These are phyloP conservation scores for Xiphias gladius DNA, from an alignment of 2,113 vertebrate species.

Conservation along the genomic window DNA sequence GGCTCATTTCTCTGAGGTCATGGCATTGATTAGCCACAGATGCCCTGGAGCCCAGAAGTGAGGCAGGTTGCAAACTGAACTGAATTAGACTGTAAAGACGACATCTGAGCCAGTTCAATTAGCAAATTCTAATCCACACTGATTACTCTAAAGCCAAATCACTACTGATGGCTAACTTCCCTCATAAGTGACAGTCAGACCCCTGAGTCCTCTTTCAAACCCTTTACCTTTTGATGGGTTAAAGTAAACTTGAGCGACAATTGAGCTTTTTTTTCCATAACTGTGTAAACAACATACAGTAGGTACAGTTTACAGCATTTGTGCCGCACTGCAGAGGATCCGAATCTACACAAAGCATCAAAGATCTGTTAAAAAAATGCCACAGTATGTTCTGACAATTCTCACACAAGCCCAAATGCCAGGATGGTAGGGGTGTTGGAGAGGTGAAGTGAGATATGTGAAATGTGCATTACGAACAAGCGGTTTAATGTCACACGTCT, in stretches of 20 bases:
- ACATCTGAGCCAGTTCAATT: conserved; percentile 75
- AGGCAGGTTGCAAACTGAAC: conserved; percentile 76
- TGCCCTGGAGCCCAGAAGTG: conserved; percentile 64
- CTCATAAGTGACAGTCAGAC: conserved; percentile 52
- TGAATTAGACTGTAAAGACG: conserved; percentile 70
- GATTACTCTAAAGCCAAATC: conserved; percentile 62
- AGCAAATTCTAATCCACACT: conserved; percentile 72
- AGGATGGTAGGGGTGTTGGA: not conserved
- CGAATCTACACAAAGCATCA: not conserved
- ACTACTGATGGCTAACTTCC: conserved; percentile 48
- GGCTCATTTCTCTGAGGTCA: conserved; percentile 75
- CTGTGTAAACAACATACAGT: not conserved
- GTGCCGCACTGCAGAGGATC: not conserved
- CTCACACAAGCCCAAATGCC: not conserved
- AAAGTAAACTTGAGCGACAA: not conserved
- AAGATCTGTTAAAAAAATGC: not conserved
- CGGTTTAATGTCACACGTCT: conserved; percentile 15
- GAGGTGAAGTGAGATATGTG: not conserved
- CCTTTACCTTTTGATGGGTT: not conserved
- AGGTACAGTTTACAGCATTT: not conserved
- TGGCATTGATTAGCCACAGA: conserved; percentile 75
- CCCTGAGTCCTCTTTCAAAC: not conserved
- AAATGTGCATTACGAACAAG: conserved; percentile 35
- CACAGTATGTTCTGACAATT: not conserved
- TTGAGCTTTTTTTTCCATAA: not conserved